Evolutionary conservation across 2,888 invertebrate species (phyloP), one percentile per base, ranked within the genome.

Genomic region (Mimachlamys varia): DNA sequence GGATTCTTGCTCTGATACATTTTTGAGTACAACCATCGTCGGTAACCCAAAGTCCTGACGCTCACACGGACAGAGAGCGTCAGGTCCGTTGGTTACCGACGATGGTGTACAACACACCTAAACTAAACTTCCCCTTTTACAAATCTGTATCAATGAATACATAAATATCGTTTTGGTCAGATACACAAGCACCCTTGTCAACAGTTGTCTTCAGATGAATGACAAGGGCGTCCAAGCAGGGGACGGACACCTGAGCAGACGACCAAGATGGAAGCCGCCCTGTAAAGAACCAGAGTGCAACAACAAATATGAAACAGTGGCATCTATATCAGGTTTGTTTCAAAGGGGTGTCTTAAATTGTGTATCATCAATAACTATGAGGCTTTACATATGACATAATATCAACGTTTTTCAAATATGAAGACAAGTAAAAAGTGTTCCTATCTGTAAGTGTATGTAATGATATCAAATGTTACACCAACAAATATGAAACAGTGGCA

Each of bases 281-380:
- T 33, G 33, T 76, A 76, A 27, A 22, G 76, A 76, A 12, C 27
- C 76, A 19, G 76, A 27, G 76, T 76, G 76, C 7, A 76, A 2
- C 76, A 76, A 27, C 76, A 76, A 76, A 76, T 76, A 76, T 15
- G 76, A 76, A 76, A 76, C 76, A 2, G 76, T 76, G 76, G 76
- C 76, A 27, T 76, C 76, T 33, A 76, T 76, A 76, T 76, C 76
- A 76, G 76, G 76, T 76, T 76, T 76, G 76, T 62, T n/a, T 62
- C 62, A 4, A n/a, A 3, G 13, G 53, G 19, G 19, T 13, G 53
- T 53, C 53, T 2, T 2, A 12, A 53, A 44, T 44, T 44, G 44
- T 44, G 44, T 44, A 44, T 44, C 53, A 2, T 53, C 19, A 2
- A 7, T 12, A 50, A 50, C 50, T 12, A 50, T 15, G 7, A 50